Base-by-base conservation (phyloP, 2,113 vertebrate species). In the Peromyscus maniculatus region DNA sequence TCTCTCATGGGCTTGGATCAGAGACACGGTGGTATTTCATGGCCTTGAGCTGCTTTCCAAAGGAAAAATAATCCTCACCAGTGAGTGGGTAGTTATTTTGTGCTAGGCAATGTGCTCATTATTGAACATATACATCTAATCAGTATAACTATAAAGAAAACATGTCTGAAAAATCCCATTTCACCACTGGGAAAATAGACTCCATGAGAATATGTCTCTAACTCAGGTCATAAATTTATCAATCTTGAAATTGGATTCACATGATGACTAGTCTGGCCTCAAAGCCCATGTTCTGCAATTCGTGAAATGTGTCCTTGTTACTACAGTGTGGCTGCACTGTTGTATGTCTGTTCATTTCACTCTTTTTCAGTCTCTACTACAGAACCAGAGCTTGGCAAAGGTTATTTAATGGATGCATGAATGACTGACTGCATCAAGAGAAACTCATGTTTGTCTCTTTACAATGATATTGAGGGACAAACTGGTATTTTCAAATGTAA, bases 21-120 rank as follows among this genome's bases (percentile, higher is more conserved):
- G 71, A 77, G 59, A 59, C 24, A 10, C n/a, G 19, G 33, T 84
- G 90, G 16, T 71, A 46, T 39, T 86, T 89, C 19, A 67, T 59
- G 86, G 36, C 33, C 39, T 74, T 91, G 59, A 93, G 6, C 46
- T 91, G 21, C 39, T 49, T 71, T 94, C 91, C 96, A 95, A 67
- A 75, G 28, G 16, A 31, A 64, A 62, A 46, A 91, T 83, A 91
- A 79, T 78, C 28, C 39, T 87, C 36, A 49, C 4, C 4, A 83
- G 10, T 87, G 67, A 77, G 19, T 79, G 19, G 43, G 17, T 57
- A 86, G 89, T 80, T 80, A 49, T 91, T 91, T 77, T 93, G 7
- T 91, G 59, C 26, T 62, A 67, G 13, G 7, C 69, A 89, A 72
- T 36, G 12, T n/a, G 2, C 13, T 80, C 16, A 17, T 46, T 80